Percentiles rank a stretch among this genome's conserved stretches.
Conservation (phyloP, 2,797 vertebrate species). For the Arremon brunneinucha region DNA sequence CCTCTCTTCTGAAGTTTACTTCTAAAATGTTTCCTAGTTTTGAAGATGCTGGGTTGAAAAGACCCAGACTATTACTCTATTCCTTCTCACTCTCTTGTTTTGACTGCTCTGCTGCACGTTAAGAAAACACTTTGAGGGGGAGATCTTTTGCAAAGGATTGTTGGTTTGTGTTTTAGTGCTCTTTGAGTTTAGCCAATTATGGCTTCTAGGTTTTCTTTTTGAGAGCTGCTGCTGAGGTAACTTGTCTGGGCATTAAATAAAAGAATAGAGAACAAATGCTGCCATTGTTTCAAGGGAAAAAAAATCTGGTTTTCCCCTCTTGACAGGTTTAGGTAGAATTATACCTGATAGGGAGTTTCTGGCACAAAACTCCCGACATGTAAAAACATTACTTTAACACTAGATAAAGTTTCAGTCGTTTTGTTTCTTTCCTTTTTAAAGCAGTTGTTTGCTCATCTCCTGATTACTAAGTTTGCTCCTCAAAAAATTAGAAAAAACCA, state of each 20-base stretch:
- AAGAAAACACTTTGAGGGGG: neutral
- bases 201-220: slow-evolving; percentile 57
- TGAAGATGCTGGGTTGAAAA: neutral
- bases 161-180: slow-evolving; percentile 1
- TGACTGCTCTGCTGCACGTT: neutral
- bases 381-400: neutral
- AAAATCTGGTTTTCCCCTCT: neutral
- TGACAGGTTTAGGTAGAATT: slow-evolving; percentile 51
- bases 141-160: neutral
- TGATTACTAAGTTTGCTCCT: neutral
- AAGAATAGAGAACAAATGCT: slow-evolving; percentile 68
- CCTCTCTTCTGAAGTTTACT: slow-evolving; percentile 13
- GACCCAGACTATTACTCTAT: neutral
- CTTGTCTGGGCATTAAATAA: slow-evolving; percentile 35
- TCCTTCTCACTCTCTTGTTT: neutral
- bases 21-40: neutral
- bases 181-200: slow-evolving; percentile 52
- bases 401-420: neutral
- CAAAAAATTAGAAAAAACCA: neutral
- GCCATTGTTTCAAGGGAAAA: slow-evolving; percentile 65
- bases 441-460: neutral
- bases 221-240: slow-evolving; percentile 68
- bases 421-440: slow-evolving; percentile 2
- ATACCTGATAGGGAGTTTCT: slow-evolving; percentile 42
- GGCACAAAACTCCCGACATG: neutral